Conservation (phyloP, 2,113 vertebrate species). For the Scalopus aquaticus region DNA sequence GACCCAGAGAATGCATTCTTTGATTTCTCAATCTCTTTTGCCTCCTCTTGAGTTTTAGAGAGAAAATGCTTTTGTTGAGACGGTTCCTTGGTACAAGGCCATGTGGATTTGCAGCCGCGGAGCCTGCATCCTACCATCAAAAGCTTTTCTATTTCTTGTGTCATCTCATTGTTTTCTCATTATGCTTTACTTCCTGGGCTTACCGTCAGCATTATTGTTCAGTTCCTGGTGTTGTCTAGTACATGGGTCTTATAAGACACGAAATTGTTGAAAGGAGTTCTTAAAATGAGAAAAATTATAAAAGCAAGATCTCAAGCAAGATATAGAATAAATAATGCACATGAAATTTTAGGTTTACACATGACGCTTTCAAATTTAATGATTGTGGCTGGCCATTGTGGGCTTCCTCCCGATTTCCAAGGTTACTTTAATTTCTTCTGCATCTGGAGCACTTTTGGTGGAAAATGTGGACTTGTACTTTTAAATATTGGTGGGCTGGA, state of each 20-base stretch:
- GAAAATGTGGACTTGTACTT: background rate
- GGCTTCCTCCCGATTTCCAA: background rate
- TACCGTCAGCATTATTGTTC: background rate
- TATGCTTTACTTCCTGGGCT: background rate
- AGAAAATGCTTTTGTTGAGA: background rate
- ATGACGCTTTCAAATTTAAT: background rate
- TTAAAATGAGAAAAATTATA: background rate
- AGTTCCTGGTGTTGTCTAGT: background rate
- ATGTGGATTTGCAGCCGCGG: background rate
- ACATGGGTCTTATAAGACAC: background rate
- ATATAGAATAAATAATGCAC: constrained; percentile 8
- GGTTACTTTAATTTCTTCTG: background rate
- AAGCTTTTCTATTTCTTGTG: background rate
- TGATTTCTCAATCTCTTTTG: background rate
- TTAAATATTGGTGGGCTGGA: background rate
- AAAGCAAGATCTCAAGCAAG: background rate
- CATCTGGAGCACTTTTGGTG: background rate
- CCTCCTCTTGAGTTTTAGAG: background rate
- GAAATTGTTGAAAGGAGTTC: background rate
- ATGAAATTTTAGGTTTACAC: background rate
- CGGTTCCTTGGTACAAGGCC: background rate
- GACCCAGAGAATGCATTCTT: background rate
- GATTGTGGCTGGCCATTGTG: background rate
- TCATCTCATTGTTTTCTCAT: background rate
- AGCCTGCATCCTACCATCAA: background rate